Evolutionary conservation across 2,113 vertebrate species (phyloP).

Genomic region (Garra rufa): DNA sequence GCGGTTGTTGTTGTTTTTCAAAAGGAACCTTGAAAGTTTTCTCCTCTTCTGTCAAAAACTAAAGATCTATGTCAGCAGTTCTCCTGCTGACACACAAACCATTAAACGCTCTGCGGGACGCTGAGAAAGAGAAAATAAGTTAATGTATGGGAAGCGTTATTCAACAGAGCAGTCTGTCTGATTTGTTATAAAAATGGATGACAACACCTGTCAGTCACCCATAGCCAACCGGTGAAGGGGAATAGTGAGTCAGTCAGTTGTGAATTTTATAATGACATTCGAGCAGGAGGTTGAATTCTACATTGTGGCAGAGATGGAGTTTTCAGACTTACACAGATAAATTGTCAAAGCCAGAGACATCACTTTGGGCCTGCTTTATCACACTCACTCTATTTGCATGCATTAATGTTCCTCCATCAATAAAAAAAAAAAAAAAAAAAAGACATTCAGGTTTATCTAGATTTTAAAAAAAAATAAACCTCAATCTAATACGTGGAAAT

Average conservation of each 20-base stretch:
- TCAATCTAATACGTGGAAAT: not conserved
- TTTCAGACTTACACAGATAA: constrained; percentile 22
- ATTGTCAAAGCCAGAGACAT: constrained; percentile 15
- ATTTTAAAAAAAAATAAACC: not conserved
- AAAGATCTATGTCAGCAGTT: constrained; percentile 33
- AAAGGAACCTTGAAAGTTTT: constrained; percentile 26
- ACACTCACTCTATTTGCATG: not conserved
- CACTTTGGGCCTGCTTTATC: not conserved
- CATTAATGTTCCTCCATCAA: not conserved
- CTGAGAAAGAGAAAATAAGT: constrained; percentile 25
- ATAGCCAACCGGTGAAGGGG: constrained; percentile 23
- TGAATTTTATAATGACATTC: constrained; percentile 30
- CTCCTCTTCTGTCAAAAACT: constrained; percentile 15
- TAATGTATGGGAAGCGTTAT: constrained; percentile 23
- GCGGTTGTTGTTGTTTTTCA: not conserved
- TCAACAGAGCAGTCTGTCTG: constrained; percentile 41
- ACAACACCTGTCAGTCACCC: constrained; percentile 43
- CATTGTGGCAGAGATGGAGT: constrained; percentile 6
- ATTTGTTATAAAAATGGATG: constrained; percentile 39
- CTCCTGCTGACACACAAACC: constrained; percentile 18
- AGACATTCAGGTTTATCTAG: not conserved
- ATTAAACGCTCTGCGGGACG: constrained; percentile 40
- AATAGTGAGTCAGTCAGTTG: constrained; percentile 31
- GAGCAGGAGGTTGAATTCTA: not conserved
- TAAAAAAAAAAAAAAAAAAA: not conserved